Conservation (phyloP, 1,140 invertebrate species). For the Drosophila mauritiana region DNA sequence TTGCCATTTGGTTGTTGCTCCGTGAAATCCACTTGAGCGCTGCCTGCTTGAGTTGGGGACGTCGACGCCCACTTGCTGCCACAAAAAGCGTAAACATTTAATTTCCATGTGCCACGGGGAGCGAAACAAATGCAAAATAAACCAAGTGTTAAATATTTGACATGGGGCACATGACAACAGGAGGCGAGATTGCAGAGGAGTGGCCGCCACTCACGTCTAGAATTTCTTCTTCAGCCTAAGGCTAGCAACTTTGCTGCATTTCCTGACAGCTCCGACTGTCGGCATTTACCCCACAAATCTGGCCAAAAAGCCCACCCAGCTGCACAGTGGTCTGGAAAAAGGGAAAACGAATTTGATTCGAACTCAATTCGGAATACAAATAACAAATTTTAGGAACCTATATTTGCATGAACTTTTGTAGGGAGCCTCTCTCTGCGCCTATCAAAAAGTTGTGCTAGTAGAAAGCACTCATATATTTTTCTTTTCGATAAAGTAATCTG, state of each 20-base stretch:
- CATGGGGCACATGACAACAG: constrained; percentile 54
- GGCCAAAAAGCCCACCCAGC: constrained; percentile 44
- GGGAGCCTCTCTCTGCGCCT: neutral
- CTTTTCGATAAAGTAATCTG: neutral
- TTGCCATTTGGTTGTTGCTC: constrained; percentile 54
- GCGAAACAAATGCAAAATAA: constrained; percentile 66
- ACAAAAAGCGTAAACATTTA: constrained; percentile 82
- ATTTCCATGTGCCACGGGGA: constrained; percentile 68
- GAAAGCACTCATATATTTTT: neutral
- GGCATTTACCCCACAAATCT: constrained; percentile 30
- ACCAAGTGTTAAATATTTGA: constrained; percentile 83
- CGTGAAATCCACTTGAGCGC: constrained; percentile 41
- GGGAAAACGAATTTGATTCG: neutral
- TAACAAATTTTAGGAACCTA: neutral
- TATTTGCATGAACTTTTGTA: too few species aligned
- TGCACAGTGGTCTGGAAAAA: constrained; percentile 4
- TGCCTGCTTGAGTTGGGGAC: constrained; percentile 31
- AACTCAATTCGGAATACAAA: neutral
- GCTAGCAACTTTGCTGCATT: constrained; percentile 67
- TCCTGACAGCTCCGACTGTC: constrained; percentile 57
- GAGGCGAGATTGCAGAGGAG: constrained; percentile 24
- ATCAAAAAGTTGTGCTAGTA: neutral
- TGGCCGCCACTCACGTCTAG: constrained; percentile 38
- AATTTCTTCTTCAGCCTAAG: constrained; percentile 37
- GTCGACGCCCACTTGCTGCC: constrained; percentile 70